phyloP scores from a whole-genome alignment of 2,797 vertebrate genomes.

The Enteromius argenteus region DNA sequence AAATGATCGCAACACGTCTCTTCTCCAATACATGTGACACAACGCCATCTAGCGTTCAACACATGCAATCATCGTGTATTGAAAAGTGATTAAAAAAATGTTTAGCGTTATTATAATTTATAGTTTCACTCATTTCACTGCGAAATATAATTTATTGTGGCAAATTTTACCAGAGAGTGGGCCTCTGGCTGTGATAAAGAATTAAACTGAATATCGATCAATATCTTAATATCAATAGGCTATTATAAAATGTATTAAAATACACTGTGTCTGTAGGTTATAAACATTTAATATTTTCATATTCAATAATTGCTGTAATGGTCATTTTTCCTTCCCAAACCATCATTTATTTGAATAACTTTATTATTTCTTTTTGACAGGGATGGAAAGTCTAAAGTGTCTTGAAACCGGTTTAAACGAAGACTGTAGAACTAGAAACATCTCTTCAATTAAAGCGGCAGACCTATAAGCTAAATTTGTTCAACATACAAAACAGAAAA shows the following conservation, averaged over 20 bases:
- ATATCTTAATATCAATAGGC: background rate
- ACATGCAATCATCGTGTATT: background rate
- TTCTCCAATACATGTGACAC: background rate
- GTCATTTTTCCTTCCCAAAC: background rate
- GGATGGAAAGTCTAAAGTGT: constrained; percentile 3
- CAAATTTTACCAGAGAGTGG: background rate
- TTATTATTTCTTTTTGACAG: background rate
- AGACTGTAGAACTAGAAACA: constrained; percentile 16
- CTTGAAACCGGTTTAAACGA: constrained; percentile 22
- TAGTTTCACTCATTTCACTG: background rate
- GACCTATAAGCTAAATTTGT: constrained; percentile 12
- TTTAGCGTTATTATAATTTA: background rate
- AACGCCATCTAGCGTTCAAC: constrained; percentile 1
- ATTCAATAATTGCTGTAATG: background rate
- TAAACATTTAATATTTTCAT: background rate
- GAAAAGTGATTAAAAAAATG: background rate
- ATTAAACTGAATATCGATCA: background rate
- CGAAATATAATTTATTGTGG: too few species aligned
- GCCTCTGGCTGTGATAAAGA: background rate
- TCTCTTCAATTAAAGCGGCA: background rate
- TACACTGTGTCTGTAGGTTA: background rate
- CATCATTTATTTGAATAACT: background rate
- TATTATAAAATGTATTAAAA: background rate
- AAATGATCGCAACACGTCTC: too few species aligned
- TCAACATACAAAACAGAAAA: background rate